Evolutionary conservation across 2,888 invertebrate genomes (phyloP).

Genomic region (Lycocerus yunnanus): DNA sequence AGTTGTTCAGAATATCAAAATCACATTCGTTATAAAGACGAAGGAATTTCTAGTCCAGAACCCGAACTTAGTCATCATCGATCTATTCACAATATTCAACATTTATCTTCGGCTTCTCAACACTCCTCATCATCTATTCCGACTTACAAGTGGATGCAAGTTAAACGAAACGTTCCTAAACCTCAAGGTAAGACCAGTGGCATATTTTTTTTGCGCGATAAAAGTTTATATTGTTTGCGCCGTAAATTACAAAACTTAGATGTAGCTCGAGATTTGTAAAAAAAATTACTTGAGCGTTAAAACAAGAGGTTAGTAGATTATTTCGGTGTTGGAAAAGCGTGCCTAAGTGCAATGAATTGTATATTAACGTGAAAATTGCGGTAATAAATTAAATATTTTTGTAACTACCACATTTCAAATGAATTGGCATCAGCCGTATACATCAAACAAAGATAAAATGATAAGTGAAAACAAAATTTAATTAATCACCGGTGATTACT

Average conservation of each 20-base stretch:
- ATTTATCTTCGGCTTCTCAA: slow-evolving; percentile 50
- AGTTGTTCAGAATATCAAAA: slow-evolving; percentile 64
- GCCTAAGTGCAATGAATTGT: neutral
- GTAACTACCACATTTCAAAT: neutral
- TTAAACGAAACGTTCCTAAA: slow-evolving; percentile 95
- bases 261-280: neutral
- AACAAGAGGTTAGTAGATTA: neutral
- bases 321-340: neutral
- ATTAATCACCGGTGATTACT: neutral
- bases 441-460: neutral
- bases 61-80: slow-evolving; percentile 48
- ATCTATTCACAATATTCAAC: slow-evolving; percentile 50
- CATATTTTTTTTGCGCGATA: neutral
- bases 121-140: slow-evolving; percentile 70
- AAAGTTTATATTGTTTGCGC: neutral
- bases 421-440: neutral
- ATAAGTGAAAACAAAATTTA: neutral
- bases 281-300: neutral
- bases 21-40: slow-evolving; percentile 67
- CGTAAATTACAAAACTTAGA: neutral
- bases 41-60: slow-evolving; percentile 46
- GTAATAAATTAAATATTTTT: neutral
- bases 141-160: slow-evolving; percentile 99
- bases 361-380: neutral
- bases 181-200: slow-evolving; percentile 72